phyloP scores from a whole-genome alignment of 1,140 invertebrate species.

The Plutomurus gul region DNA sequence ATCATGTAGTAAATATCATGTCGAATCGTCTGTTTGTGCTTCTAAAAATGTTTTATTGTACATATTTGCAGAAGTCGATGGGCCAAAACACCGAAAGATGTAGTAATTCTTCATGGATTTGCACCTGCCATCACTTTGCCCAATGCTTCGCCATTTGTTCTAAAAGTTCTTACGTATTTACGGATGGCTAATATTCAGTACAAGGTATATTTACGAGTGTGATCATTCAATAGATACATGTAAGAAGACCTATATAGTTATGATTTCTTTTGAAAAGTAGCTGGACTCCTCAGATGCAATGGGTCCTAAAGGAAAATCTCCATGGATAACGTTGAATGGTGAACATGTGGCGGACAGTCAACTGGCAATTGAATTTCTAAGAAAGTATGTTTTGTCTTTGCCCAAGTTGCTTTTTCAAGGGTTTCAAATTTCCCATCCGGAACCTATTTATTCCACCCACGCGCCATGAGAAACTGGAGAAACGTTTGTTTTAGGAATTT shows the following conservation, averaged over 20 bases:
- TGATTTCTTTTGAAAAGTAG: neutral
- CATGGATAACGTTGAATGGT: slow-evolving; percentile 43
- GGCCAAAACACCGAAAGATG: slow-evolving; percentile 42
- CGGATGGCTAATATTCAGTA: slow-evolving; percentile 55
- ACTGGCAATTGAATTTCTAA: slow-evolving; percentile 33
- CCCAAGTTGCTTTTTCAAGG: neutral
- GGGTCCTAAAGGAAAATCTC: slow-evolving; percentile 37
- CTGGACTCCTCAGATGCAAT: neutral
- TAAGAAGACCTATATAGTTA: neutral
- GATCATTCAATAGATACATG: neutral
- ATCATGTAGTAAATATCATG: no score
- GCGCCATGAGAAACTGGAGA: no score
- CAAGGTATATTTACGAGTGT: no score
- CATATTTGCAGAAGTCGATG: neutral
- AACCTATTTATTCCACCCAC: no score
- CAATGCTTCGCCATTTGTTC: slow-evolving; percentile 46
- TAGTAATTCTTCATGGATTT: slow-evolving; percentile 40
- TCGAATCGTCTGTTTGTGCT: no score
- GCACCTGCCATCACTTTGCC: slow-evolving; percentile 33
- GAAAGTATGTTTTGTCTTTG: slow-evolving; percentile 9
- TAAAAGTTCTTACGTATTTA: slow-evolving; percentile 55
- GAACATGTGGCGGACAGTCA: slow-evolving; percentile 33
- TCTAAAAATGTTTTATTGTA: no score
- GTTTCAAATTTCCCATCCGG: neutral
- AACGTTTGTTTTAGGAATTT: no score